These are phyloP conservation scores for Xylota segnis DNA, from an alignment of 2,888 invertebrate genomes.

Conservation along the genomic window DNA sequence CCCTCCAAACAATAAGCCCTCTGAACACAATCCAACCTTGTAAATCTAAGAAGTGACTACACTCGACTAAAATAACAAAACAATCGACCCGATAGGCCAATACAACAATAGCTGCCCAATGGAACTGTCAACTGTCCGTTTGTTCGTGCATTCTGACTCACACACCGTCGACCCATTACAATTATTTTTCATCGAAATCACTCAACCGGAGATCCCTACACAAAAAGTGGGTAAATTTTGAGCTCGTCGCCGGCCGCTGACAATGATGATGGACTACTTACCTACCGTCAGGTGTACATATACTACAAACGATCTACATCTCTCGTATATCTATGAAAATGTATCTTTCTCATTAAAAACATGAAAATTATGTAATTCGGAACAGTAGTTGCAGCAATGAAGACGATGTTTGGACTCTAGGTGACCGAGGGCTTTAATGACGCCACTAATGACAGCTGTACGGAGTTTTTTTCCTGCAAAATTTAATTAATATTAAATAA, in stretches of 20 bases:
- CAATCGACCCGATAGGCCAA: slow-evolving; percentile 43
- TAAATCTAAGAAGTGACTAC: slow-evolving; percentile 49
- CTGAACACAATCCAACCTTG: neutral
- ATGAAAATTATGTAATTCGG: slow-evolving; percentile 49
- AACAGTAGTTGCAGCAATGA: slow-evolving; percentile 39
- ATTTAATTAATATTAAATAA: slow-evolving; percentile 26
- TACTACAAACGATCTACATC: neutral
- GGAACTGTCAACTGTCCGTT: slow-evolving; percentile 68
- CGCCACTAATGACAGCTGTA: slow-evolving; percentile 11
- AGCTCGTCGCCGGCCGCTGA: slow-evolving; percentile 20
- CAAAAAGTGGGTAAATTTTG: slow-evolving; percentile 60
- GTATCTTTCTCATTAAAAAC: slow-evolving; percentile 10
- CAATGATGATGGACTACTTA: slow-evolving; percentile 53
- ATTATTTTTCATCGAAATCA: slow-evolving; percentile 70
- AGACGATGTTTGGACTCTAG: slow-evolving; percentile 28
- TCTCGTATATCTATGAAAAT: neutral
- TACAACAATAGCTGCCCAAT: slow-evolving; percentile 67
- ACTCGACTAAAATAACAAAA: slow-evolving; percentile 28
- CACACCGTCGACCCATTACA: slow-evolving; percentile 53
- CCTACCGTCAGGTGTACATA: neutral
- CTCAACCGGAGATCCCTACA: slow-evolving; percentile 72
- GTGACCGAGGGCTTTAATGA: slow-evolving; percentile 43
- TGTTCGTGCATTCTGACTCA: slow-evolving; percentile 51
- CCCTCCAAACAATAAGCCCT: neutral
- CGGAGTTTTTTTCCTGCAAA: slow-evolving; percentile 9